Evolutionary conservation across 2,888 invertebrate species (phyloP).

Genomic region (Lasius fuliginosus): DNA sequence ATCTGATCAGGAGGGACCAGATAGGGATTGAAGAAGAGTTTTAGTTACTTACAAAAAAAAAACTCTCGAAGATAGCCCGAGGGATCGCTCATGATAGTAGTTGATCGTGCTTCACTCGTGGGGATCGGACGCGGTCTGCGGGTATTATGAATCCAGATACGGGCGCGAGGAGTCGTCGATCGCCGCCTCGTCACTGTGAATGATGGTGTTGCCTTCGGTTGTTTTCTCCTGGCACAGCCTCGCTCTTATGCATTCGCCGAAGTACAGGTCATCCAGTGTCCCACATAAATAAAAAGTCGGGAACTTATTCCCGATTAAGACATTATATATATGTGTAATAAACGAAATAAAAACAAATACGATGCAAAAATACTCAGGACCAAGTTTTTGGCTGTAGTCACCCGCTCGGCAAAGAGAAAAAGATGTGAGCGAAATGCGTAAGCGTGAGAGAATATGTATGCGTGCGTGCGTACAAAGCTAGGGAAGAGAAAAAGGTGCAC

Average conservation of each 20-base stretch:
- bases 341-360: constrained; percentile 65
- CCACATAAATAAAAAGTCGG: constrained; percentile 56
- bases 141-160: neutral
- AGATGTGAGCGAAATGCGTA: constrained; percentile 56
- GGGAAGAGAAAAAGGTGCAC: constrained; percentile 33
- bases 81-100: neutral
- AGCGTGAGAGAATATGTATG: constrained; percentile 63
- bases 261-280: constrained; percentile 62
- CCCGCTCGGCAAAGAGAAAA: constrained; percentile 74
- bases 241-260: constrained; percentile 61
- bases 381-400: constrained; percentile 85
- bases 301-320: constrained; percentile 16
- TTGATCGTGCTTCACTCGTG: neutral
- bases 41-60: constrained; percentile 1
- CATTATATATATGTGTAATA: constrained; percentile 66
- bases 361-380: constrained; percentile 86
- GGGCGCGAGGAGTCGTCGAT: constrained; percentile 2
- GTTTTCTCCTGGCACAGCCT: constrained; percentile 43
- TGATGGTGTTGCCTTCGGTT: constrained; percentile 1
- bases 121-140: neutral
- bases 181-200: constrained; percentile 3
- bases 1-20: neutral
- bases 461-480: constrained; percentile 22
- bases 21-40: neutral
- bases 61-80: neutral